These are phyloP conservation scores for Cladorhizidae sp. DNA, from an alignment of 37 sponge, comb jelly and placozoan species.

Conservation along the genomic window DNA sequence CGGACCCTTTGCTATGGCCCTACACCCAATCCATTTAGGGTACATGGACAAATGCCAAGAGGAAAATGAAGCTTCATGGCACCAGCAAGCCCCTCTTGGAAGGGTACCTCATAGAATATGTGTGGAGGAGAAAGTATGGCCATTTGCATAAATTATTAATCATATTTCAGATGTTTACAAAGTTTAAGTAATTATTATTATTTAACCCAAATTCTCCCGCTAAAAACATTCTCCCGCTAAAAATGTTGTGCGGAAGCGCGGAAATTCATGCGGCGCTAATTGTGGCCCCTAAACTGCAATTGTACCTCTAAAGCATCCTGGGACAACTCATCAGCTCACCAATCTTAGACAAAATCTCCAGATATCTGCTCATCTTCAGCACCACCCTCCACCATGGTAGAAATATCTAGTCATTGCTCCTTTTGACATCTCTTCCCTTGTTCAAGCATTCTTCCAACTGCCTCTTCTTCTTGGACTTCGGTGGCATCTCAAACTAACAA, in stretches of 20 bases:
- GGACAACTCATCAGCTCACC: background rate
- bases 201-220: background rate
- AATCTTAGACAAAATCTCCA: background rate
- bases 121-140: too few relatives aligned
- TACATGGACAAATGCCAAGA: too few relatives aligned
- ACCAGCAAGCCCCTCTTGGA: too few relatives aligned
- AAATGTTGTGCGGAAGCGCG: background rate
- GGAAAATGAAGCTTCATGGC: too few relatives aligned
- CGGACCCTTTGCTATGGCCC: constrained; percentile 17
- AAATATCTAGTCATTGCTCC: background rate
- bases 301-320: too few relatives aligned
- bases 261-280: too few relatives aligned
- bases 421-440: constrained; percentile 32
- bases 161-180: too few relatives aligned
- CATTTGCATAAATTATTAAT: too few relatives aligned
- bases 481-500: constrained; percentile 42
- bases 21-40: background rate
- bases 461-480: constrained; percentile 44
- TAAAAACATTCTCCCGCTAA: too few relatives aligned
- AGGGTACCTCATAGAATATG: too few relatives aligned
- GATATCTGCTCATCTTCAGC: background rate
- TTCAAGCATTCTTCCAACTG: constrained; percentile 9
- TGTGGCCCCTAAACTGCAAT: too few relatives aligned
- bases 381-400: background rate
- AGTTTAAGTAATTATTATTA: background rate